Percentiles rank a stretch among this genome's conserved stretches.
These are phyloP conservation scores for Bugula neritina DNA, from an alignment of 2,888 invertebrate genomes.

Conservation along the genomic window DNA sequence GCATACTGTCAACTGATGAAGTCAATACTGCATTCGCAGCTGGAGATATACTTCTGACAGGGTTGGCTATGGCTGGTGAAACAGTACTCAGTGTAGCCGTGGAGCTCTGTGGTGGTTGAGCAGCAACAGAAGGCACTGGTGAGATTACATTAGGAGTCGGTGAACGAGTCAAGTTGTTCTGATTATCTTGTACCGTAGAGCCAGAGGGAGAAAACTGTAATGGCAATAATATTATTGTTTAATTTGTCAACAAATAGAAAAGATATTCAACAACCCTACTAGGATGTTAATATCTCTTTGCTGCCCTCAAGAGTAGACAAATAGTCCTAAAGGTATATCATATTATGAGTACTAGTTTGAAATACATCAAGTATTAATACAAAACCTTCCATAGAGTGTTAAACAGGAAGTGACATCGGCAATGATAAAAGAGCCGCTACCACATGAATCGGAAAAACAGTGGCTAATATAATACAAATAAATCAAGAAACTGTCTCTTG, in stretches of 20 bases:
- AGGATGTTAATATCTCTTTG: no score
- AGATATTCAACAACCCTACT: no score
- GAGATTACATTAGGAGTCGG: not conserved
- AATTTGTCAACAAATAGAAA: no score
- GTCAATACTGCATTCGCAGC: not conserved
- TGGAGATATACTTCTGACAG: not conserved
- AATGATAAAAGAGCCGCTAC: not conserved
- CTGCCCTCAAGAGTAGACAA: no score
- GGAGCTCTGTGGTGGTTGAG: not conserved
- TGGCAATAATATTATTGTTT: no score
- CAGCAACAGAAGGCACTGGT: not conserved
- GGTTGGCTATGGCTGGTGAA: not conserved
- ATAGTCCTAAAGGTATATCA: no score
- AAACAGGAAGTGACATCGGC: not conserved
- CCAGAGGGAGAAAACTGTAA: not conserved
- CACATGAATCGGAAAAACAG: not conserved
- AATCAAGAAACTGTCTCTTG: conserved; percentile 2
- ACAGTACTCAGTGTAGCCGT: not conserved
- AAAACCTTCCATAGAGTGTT: no score
- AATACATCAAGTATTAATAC: no score
- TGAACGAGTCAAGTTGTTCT: not conserved
- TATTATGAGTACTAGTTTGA: no score
- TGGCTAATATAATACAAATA: conserved; percentile 1
- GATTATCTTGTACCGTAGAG: not conserved
- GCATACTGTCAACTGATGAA: not conserved